Conservation (phyloP, 2,888 invertebrate species). For the Pristionchus fissidentatus region DNA sequence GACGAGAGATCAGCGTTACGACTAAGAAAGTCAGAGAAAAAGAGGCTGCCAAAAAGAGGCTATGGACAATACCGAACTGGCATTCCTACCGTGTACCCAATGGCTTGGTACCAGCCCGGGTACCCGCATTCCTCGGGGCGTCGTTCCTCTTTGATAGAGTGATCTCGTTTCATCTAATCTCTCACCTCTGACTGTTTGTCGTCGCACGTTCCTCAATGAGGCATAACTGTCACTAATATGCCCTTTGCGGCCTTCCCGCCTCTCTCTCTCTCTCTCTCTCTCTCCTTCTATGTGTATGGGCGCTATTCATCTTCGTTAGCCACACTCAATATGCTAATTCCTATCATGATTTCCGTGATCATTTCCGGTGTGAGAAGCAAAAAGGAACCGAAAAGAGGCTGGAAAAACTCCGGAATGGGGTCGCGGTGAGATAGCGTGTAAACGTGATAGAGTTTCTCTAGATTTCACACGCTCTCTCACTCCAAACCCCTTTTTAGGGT, state of each 20-base stretch:
- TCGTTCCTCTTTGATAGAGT: background rate
- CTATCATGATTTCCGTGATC: background rate
- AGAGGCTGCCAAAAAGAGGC: too few relatives aligned
- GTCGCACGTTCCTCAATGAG: background rate
- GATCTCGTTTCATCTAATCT: slow-evolving; percentile 7
- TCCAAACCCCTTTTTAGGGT: too few relatives aligned
- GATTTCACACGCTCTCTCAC: too few relatives aligned
- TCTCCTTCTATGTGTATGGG: background rate
- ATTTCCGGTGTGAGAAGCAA: background rate
- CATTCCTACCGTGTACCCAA: background rate
- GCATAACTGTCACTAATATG: slow-evolving; percentile 1
- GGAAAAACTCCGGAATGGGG: background rate
- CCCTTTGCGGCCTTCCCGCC: too few relatives aligned
- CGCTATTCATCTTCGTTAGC: slow-evolving; percentile 15
- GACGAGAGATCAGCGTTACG: too few relatives aligned
- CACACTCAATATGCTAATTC: slow-evolving; percentile 5
- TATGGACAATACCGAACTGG: too few relatives aligned
- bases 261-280: background rate
- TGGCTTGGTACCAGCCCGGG: background rate
- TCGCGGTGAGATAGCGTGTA: background rate
- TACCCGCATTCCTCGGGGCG: slow-evolving; percentile 3
- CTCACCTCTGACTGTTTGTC: background rate
- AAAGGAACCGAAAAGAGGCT: background rate
- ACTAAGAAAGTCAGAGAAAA: too few relatives aligned
- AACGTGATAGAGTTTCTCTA: too few relatives aligned